Conservation (phyloP, 2,888 invertebrate species). For the Teinopalpus imperialis region DNA sequence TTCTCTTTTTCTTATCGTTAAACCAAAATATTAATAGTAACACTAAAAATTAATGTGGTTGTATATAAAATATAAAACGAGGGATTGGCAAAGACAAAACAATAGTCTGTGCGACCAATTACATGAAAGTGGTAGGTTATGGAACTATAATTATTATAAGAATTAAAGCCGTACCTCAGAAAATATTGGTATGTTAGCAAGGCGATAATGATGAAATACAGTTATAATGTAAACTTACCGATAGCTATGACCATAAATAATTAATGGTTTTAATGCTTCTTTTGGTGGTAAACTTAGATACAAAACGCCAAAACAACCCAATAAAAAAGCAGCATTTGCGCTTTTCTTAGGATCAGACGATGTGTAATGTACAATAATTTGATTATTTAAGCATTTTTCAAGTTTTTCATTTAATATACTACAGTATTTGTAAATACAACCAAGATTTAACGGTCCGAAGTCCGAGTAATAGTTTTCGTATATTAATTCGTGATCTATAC, state of each 20-base stretch:
- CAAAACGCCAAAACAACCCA: conserved; percentile 90
- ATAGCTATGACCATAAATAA: conserved; percentile 74
- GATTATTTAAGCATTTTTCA: conserved; percentile 84
- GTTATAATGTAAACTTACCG: no score
- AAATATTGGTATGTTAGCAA: no score
- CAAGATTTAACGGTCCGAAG: conserved; percentile 94
- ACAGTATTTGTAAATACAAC: conserved; percentile 92
- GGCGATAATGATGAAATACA: no score
- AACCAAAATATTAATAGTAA: no score
- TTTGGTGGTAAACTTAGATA: conserved; percentile 87
- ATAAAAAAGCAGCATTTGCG: conserved; percentile 93
- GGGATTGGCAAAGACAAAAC: no score
- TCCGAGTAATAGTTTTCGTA: conserved; percentile 94
- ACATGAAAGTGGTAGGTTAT: no score
- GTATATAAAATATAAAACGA: no score
- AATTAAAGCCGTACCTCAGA: no score
- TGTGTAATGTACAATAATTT: conserved; percentile 91
- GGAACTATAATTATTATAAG: no score
- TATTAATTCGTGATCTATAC: conserved; percentile 88
- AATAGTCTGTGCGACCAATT: no score
- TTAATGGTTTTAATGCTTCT: conserved; percentile 84
- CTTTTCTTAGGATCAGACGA: conserved; percentile 87
- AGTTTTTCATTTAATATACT: conserved; percentile 88
- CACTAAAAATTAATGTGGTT: no score
- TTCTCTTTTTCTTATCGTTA: no score